Conservation (phyloP, 2,797 vertebrate genomes). For the Hydrolagus colliei region DNA sequence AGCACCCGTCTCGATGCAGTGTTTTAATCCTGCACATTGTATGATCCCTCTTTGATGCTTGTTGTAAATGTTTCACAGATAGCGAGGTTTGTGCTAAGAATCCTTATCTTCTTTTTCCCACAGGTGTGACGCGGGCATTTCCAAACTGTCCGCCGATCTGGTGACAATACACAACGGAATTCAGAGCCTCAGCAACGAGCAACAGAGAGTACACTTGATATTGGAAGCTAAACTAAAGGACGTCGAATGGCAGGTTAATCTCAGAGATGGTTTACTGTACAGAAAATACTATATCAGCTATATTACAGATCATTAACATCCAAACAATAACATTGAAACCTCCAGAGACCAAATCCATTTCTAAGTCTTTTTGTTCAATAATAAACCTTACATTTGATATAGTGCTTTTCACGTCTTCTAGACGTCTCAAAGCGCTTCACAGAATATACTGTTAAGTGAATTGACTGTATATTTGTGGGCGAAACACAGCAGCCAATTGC, state of each 20-base stretch:
- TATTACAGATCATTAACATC: too few species aligned
- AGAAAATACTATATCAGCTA: neutral
- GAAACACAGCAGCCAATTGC: too few species aligned
- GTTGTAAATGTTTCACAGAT: neutral
- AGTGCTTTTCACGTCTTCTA: too few species aligned
- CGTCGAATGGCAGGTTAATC: slow-evolving; percentile 58
- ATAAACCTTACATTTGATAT: too few species aligned
- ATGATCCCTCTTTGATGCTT: neutral
- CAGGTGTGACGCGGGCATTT: slow-evolving; percentile 63
- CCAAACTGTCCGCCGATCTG: slow-evolving; percentile 60
- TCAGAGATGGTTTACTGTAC: neutral
- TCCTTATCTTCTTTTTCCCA: neutral
- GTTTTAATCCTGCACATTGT: too few species aligned
- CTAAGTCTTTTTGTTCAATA: too few species aligned
- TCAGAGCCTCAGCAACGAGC: slow-evolving; percentile 59
- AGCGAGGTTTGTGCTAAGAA: neutral
- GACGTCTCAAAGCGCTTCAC: too few species aligned
- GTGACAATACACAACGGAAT: slow-evolving; percentile 59
- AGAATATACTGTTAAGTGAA: too few species aligned
- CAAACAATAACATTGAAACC: too few species aligned
- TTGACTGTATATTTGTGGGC: too few species aligned
- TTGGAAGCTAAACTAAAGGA: slow-evolving; percentile 65
- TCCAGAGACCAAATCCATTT: too few species aligned
- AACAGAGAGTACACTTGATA: slow-evolving; percentile 58
- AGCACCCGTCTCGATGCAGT: too few species aligned